Evolutionary conservation across 2,888 invertebrate genomes (phyloP), one percentile per base, ranked within the genome.

Genomic region (Meloe dianella): DNA sequence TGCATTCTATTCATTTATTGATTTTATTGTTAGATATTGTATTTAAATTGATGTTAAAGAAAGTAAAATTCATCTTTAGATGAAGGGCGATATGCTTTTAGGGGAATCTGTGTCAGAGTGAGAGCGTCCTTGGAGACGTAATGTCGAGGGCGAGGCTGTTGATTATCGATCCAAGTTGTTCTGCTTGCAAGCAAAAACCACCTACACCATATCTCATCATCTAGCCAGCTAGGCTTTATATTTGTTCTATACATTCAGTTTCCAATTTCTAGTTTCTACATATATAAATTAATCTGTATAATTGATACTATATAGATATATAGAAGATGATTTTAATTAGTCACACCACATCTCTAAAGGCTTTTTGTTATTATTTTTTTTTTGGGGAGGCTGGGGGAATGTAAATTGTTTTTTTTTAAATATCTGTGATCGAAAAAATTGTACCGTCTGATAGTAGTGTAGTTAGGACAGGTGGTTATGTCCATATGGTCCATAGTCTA

Each of bases 71-170:
- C 32, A 35, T 59, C 59, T 8, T 22, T 38, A 24, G 60, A 54
- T n/a, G n/a, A 32, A 41, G 66, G 64, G 61, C 64, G 66, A 51
- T 17, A 35, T 60, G 59, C 47, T 56, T 58, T 59, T 56, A n/a
- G 65, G 56, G 65, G 68, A 75, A 77, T 74, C 71, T 75, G 76
- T 75, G 75, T 73, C 75, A 75, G 67, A 73, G 66, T 63, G 66
- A 63, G 61, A 68, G 68, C 74, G 76, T 75, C 77, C 77, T 77
- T 77, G 77, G 75, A 75, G 74, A 75, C 74, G 67, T 56, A 35
- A 54, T 57, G 67, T 68, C 65, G 68, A 74, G 75, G 77, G 76
- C 75, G 74, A 76, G 73, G 76, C 76, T 75, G 75, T 69, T 68
- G 61, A 65, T 63, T 78, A 78, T 78, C 77, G 77, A 78, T 74